phyloP scores from a whole-genome alignment of 2,888 invertebrate genomes.

The Himalopsyche tibetana region DNA sequence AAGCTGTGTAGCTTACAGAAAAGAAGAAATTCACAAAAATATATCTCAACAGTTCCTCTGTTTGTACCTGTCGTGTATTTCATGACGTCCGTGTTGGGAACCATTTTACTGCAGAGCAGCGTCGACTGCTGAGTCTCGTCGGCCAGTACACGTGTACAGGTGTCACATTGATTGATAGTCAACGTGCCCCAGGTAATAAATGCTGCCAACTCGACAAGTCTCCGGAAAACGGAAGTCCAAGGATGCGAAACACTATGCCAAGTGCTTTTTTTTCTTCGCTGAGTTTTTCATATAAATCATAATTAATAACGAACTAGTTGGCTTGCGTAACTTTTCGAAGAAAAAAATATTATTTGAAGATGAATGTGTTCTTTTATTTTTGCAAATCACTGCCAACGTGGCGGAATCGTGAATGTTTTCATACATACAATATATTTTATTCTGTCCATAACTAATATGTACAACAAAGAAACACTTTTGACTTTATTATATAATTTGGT shows the following conservation, averaged over 20 bases:
- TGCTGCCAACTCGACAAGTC: conserved; percentile 22
- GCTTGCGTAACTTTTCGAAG: conserved; percentile 23
- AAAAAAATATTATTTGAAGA: conserved; percentile 27
- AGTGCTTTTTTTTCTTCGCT: conserved; percentile 1
- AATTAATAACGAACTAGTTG: conserved; percentile 42
- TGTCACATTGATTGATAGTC: conserved; percentile 38
- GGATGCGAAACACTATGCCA: conserved; percentile 36
- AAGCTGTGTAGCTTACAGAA: background rate
- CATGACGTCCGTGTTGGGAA: conserved; percentile 8
- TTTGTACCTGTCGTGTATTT: background rate
- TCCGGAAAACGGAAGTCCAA: conserved; percentile 32
- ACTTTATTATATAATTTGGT: too few relatives aligned
- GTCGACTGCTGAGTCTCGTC: background rate
- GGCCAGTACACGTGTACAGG: conserved; percentile 43
- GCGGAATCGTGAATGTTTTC: background rate
- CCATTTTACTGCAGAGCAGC: conserved; percentile 5
- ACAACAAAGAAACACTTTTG: too few relatives aligned
- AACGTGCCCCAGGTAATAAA: conserved; percentile 38
- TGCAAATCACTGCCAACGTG: background rate
- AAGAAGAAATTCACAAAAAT: background rate
- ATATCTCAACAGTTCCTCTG: background rate
- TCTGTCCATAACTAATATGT: too few relatives aligned
- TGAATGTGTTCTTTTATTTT: background rate
- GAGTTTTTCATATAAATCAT: conserved; percentile 35
- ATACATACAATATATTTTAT: background rate